These are phyloP conservation scores for Nasonia giraulti DNA, from an alignment of 1,140 invertebrate species.

Conservation along the genomic window DNA sequence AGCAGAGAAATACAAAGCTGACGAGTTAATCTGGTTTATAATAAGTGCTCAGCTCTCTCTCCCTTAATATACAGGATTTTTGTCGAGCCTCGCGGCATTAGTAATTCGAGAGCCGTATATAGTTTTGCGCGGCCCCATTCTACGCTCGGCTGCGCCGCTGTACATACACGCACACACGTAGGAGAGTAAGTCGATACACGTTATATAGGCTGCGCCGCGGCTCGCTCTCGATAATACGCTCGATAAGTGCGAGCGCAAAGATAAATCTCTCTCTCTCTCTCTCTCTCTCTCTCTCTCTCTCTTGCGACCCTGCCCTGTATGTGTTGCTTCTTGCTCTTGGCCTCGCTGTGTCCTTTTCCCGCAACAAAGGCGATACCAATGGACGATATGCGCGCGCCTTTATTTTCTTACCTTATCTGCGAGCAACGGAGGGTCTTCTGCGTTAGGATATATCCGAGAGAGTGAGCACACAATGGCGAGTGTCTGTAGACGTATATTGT, in stretches of 20 bases:
- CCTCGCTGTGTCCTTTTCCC: constrained; percentile 9
- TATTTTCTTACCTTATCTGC: constrained; percentile 49
- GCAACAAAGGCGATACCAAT: constrained; percentile 45
- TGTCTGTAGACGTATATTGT: not conserved
- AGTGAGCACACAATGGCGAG: not conserved
- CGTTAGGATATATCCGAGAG: too few species aligned
- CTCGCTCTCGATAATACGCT: constrained; percentile 44
- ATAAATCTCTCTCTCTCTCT: constrained; percentile 39
- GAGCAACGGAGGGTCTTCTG: not conserved
- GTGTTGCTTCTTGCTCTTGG: not conserved
- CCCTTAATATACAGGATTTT: not conserved
- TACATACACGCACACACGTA: not conserved
- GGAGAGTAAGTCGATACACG: constrained; percentile 22
- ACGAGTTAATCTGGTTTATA: constrained; percentile 4
- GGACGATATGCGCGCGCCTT: constrained; percentile 26
- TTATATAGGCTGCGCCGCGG: not conserved
- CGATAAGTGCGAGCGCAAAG: constrained; percentile 42
- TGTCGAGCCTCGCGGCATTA: constrained; percentile 16
- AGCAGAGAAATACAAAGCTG: not conserved
- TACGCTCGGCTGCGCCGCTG: not conserved
- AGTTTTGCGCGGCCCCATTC: not conserved
- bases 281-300: constrained; percentile 17
- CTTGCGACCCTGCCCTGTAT: not conserved
- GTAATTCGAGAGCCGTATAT: constrained; percentile 22
- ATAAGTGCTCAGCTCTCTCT: not conserved